These are phyloP conservation scores for Adelosebastes latens DNA, from an alignment of 2,797 vertebrate genomes.

Conservation along the genomic window DNA sequence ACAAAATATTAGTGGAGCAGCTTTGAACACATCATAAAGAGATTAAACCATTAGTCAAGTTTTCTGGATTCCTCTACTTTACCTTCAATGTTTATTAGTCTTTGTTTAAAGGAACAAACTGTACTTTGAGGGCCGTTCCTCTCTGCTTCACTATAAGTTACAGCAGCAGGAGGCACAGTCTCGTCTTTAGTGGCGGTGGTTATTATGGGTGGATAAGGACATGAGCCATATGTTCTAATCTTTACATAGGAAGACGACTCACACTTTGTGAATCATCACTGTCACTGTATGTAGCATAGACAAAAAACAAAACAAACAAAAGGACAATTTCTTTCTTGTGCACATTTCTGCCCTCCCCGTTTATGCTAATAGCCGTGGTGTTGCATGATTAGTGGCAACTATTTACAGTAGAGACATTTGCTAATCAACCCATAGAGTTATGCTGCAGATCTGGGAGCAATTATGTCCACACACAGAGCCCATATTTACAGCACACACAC, in stretches of 20 bases:
- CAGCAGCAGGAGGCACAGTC: constrained; percentile 7
- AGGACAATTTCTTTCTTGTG: constrained; percentile 28
- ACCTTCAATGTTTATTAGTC: neutral
- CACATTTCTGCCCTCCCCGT: constrained; percentile 53
- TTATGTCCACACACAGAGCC: constrained; percentile 76
- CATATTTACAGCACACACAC: constrained; percentile 75
- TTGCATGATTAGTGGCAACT: constrained; percentile 83
- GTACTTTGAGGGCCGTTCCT: neutral
- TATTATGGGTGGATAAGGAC: constrained; percentile 45
- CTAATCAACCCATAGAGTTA: constrained; percentile 84
- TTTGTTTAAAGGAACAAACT: neutral
- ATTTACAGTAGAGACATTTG: constrained; percentile 85
- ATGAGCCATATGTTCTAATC: constrained; percentile 51
- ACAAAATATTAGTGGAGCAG: neutral
- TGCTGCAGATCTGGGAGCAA: constrained; percentile 84
- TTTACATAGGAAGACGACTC: constrained; percentile 1
- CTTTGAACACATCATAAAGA: neutral
- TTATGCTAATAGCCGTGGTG: constrained; percentile 73
- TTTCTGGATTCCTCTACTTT: neutral
- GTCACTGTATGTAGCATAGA: neutral
- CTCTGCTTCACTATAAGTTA: neutral
- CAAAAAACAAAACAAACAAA: constrained; percentile 21
- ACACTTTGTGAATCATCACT: constrained; percentile 1
- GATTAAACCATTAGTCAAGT: no score
- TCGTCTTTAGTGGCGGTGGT: constrained; percentile 6